phyloP scores from a whole-genome alignment of 2,113 vertebrate genomes.

The Paraplagusia blochii region DNA sequence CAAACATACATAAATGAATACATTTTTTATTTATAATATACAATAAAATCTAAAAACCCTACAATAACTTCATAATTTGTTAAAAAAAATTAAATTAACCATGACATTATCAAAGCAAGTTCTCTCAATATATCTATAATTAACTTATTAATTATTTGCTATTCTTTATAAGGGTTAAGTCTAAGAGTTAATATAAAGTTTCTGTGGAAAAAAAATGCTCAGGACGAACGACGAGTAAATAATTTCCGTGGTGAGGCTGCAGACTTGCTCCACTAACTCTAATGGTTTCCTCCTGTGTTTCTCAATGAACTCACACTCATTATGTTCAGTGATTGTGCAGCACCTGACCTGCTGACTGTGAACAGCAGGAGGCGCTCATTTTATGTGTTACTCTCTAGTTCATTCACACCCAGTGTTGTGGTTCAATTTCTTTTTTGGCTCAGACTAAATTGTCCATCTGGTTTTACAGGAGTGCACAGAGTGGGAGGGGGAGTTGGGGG shows the following conservation, averaged over 20 bases:
- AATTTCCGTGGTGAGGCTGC: not conserved
- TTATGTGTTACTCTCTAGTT: conserved; percentile 11
- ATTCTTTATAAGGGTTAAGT: no score
- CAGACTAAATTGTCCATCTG: conserved; percentile 63
- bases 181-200: no score
- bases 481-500: conserved; percentile 46
- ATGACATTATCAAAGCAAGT: no score
- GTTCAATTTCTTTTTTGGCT: conserved; percentile 48
- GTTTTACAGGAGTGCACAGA: conserved; percentile 18
- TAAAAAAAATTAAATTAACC: no score
- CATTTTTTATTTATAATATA: no score
- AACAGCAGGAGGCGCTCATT: conserved; percentile 34
- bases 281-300: conserved; percentile 2
- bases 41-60: no score
- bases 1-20: no score
- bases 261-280: not conserved
- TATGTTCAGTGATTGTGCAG: conserved; percentile 5
- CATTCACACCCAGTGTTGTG: conserved; percentile 37
- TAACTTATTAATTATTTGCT: no score
- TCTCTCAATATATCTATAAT: no score
- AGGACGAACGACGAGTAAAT: no score
- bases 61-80: no score
- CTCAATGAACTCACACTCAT: not conserved
- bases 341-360: conserved; percentile 19
- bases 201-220: no score